These are phyloP conservation scores for Hycleus cichorii DNA, from an alignment of 1,140 invertebrate species.

Conservation along the genomic window DNA sequence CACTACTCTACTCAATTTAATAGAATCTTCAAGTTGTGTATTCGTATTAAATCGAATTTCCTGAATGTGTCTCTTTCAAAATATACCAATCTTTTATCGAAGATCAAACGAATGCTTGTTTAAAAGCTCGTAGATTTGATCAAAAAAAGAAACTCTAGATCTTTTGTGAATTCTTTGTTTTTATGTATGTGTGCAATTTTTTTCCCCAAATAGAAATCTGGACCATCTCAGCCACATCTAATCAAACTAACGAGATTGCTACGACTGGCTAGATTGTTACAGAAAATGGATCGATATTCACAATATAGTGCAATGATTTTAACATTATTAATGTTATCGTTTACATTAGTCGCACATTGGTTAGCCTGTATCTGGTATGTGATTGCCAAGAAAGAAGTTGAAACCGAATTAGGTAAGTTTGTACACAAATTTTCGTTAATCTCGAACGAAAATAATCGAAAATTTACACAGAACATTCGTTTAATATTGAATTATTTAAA, in stretches of 20 bases:
- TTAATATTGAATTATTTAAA: too few species aligned
- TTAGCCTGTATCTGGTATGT: constrained; percentile 99
- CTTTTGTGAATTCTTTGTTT: constrained; percentile 15
- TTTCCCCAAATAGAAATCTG: constrained; percentile 48
- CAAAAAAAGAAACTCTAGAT: background rate
- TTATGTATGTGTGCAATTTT: background rate
- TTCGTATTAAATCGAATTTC: too few species aligned
- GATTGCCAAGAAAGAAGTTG: constrained; percentile 83
- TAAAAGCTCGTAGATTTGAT: background rate
- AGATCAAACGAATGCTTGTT: too few species aligned
- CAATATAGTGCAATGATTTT: constrained; percentile 96
- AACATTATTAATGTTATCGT: constrained; percentile 90
- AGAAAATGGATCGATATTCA: constrained; percentile 95
- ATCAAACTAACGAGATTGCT: constrained; percentile 91
- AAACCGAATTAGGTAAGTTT: constrained; percentile 66
- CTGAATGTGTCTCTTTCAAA: too few species aligned
- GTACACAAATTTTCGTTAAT: too few species aligned
- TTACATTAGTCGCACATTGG: constrained; percentile 97
- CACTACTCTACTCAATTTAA: too few species aligned
- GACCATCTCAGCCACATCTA: constrained; percentile 76
- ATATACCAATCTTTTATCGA: too few species aligned
- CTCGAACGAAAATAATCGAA: too few species aligned
- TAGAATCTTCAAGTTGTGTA: too few species aligned
- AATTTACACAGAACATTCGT: too few species aligned
- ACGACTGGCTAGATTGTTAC: constrained; percentile 83